Conservation (phyloP, 1,140 invertebrate genomes). For the Drosophila biarmipes region DNA sequence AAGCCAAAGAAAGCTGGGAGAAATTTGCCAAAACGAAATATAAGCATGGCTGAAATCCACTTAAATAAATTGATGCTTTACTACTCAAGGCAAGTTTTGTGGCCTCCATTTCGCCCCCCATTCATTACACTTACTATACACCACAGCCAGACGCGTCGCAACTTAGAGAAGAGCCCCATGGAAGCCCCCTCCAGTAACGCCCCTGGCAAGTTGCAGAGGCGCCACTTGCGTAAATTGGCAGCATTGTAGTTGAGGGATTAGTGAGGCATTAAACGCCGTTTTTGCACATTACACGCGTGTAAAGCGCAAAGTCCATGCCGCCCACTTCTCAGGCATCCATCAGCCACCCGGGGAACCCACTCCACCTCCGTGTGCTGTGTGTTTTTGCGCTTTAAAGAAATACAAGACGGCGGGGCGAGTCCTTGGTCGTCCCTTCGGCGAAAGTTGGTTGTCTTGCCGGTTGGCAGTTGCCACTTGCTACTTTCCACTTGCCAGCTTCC, state of each 20-base stretch:
- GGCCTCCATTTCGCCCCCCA: slow-evolving; percentile 20
- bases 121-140: slow-evolving; percentile 63
- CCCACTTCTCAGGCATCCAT: not conserved
- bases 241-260: slow-evolving; percentile 82
- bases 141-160: slow-evolving; percentile 38
- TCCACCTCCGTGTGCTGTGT: slow-evolving; percentile 29
- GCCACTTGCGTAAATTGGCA: slow-evolving; percentile 81
- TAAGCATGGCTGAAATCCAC: slow-evolving; percentile 65
- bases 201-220: slow-evolving; percentile 24
- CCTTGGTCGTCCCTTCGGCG: slow-evolving; percentile 8
- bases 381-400: slow-evolving; percentile 69
- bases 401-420: slow-evolving; percentile 26
- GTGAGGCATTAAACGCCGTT: slow-evolving; percentile 81
- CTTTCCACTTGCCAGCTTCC: slow-evolving; percentile 48
- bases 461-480: slow-evolving; percentile 36
- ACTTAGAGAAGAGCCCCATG: slow-evolving; percentile 5
- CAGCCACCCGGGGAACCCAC: not conserved
- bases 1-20: slow-evolving; percentile 5
- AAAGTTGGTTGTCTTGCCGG: slow-evolving; percentile 60
- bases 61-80: slow-evolving; percentile 80
- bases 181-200: not conserved
- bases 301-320: slow-evolving; percentile 73
- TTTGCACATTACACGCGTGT: slow-evolving; percentile 82
- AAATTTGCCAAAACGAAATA: slow-evolving; percentile 45
- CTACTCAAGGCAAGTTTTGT: slow-evolving; percentile 57